Evolutionary conservation across 2,888 invertebrate genomes (phyloP).

Genomic region (Pristionchus entomophagus): DNA sequence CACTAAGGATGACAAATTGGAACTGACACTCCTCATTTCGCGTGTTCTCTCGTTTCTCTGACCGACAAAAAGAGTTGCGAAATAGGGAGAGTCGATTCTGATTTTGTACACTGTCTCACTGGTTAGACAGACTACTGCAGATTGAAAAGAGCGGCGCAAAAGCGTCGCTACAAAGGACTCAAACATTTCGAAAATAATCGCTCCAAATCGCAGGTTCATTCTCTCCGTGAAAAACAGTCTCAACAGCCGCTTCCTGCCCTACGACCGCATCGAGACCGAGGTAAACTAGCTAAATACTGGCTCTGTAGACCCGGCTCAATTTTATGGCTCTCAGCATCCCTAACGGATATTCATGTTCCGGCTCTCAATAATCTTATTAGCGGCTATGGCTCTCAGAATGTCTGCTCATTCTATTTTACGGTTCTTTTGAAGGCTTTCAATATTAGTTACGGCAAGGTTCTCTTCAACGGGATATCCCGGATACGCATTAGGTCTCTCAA

Average conservation of each 20-base stretch:
- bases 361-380: not conserved
- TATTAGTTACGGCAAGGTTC: too few relatives aligned
- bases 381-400: too few relatives aligned
- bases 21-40: not conserved
- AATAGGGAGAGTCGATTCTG: too few relatives aligned
- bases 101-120: not conserved
- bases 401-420: too few relatives aligned
- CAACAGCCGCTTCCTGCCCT: constrained; percentile 96
- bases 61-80: too few relatives aligned
- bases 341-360: not conserved
- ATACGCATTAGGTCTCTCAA: too few relatives aligned
- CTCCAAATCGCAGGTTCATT: constrained; percentile 80
- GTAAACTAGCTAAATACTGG: not conserved
- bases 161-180: too few relatives aligned
- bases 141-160: not conserved
- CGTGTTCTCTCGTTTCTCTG: not conserved
- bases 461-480: too few relatives aligned
- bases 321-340: not conserved
- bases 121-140: not conserved
- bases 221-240: constrained; percentile 91
- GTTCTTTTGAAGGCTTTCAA: too few relatives aligned
- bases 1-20: not conserved
- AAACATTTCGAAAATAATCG: not conserved
- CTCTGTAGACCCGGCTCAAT: not conserved
- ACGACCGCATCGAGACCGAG: constrained; percentile 94